phyloP scores from a whole-genome alignment of 2,113 vertebrate genomes.

The Catharus bicknelli region DNA sequence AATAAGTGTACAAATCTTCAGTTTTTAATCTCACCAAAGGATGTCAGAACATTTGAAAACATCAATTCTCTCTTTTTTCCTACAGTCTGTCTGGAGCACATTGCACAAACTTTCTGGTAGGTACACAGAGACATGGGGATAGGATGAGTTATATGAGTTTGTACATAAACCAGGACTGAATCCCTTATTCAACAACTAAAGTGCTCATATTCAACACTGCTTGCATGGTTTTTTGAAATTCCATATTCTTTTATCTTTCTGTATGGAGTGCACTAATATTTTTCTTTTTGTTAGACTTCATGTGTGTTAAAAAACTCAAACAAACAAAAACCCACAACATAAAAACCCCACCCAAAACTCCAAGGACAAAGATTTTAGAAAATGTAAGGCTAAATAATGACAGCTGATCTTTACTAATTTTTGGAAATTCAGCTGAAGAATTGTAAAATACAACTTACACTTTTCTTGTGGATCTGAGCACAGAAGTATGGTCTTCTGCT shows the following conservation, averaged over 20 bases:
- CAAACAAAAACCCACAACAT: neutral
- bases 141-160: neutral
- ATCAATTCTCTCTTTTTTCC: neutral
- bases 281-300: neutral
- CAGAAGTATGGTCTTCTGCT: neutral
- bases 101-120: neutral
- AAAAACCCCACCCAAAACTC: neutral
- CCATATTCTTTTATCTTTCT: neutral
- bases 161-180: neutral
- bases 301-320: neutral
- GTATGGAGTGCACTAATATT: neutral
- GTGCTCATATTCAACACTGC: neutral
- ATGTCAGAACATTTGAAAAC: neutral
- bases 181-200: neutral
- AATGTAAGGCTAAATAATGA: neutral
- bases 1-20: neutral
- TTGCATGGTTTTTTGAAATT: neutral
- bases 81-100: neutral
- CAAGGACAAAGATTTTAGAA: neutral
- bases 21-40: neutral
- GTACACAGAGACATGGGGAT: fast-evolving
- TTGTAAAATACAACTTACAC: neutral
- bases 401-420: neutral
- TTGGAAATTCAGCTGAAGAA: neutral
- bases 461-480: neutral